phyloP scores from a whole-genome alignment of 2,797 vertebrate genomes.

The Anguilla marmorata region DNA sequence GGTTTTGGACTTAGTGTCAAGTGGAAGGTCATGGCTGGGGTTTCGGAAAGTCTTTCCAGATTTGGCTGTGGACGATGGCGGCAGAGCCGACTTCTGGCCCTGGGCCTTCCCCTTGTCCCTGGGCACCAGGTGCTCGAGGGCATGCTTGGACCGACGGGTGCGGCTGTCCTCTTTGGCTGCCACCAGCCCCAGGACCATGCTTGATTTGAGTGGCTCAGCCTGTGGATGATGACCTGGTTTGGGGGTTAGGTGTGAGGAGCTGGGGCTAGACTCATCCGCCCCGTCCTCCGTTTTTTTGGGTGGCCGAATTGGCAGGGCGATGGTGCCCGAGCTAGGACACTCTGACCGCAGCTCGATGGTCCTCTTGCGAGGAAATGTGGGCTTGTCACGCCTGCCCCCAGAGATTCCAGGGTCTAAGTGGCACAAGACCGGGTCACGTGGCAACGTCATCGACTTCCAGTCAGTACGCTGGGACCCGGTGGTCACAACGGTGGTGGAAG shows the following conservation, averaged over 20 bases:
- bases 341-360: conserved; percentile 81
- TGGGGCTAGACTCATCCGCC: conserved; percentile 78
- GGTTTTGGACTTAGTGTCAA: conserved; percentile 72
- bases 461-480: conserved; percentile 77
- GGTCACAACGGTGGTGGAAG: conserved; percentile 81
- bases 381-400: conserved; percentile 74
- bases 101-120: conserved; percentile 83
- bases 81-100: conserved; percentile 87
- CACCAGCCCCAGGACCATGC: conserved; percentile 62
- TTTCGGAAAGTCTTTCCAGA: conserved; percentile 76
- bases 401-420: conserved; percentile 88
- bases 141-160: conserved; percentile 79
- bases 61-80: conserved; percentile 75
- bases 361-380: conserved; percentile 88
- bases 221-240: conserved; percentile 81
- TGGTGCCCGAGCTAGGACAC: conserved; percentile 71
- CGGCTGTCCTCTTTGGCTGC: conserved; percentile 81
- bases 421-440: conserved; percentile 84
- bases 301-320: conserved; percentile 85
- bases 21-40: conserved; percentile 75
- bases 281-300: conserved; percentile 78
- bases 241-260: conserved; percentile 81
- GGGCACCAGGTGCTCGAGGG: conserved; percentile 66
- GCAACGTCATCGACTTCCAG: conserved; percentile 90
- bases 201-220: conserved; percentile 74